phyloP scores from a whole-genome alignment of 2,888 invertebrate species.

The Tupiocoris notatus region DNA sequence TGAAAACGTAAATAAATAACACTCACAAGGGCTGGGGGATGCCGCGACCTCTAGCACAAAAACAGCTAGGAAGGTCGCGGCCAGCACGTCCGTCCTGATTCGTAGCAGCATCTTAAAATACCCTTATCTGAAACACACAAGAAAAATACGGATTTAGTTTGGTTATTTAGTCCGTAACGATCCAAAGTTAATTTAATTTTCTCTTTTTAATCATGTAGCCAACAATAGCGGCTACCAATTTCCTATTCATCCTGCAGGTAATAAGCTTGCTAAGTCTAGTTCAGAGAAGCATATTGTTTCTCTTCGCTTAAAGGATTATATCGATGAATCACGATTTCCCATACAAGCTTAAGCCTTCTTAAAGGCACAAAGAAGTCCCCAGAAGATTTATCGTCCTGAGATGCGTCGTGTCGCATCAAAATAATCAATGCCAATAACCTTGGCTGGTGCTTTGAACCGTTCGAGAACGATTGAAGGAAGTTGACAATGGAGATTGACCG shows the following conservation, averaged over 20 bases:
- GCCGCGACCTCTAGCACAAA: slow-evolving; percentile 40
- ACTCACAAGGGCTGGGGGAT: slow-evolving; percentile 40
- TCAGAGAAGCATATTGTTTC: no score
- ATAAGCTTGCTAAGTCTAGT: no score
- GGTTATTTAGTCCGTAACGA: no score
- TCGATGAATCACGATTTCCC: no score
- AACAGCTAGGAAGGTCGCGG: slow-evolving; percentile 39
- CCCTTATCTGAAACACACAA: slow-evolving; percentile 22
- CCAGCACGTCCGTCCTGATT: slow-evolving; percentile 31
- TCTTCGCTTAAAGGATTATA: no score
- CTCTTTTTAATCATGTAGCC: no score
- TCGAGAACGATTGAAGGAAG: background rate
- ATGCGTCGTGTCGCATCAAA: background rate
- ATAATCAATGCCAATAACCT: background rate
- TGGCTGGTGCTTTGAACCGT: background rate
- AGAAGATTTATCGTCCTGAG: background rate
- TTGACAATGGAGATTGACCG: background rate
- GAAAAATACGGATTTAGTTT: no score
- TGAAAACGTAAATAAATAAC: no score
- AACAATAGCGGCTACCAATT: no score
- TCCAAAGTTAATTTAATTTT: no score
- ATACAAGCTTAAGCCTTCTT: no score
- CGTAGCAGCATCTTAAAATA: slow-evolving; percentile 16
- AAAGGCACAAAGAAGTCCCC: background rate
- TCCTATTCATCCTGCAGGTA: no score